Percentiles rank a stretch among this genome's conserved stretches.
These are phyloP conservation scores for Nebria salina DNA, from an alignment of 2,888 invertebrate genomes.

Conservation along the genomic window DNA sequence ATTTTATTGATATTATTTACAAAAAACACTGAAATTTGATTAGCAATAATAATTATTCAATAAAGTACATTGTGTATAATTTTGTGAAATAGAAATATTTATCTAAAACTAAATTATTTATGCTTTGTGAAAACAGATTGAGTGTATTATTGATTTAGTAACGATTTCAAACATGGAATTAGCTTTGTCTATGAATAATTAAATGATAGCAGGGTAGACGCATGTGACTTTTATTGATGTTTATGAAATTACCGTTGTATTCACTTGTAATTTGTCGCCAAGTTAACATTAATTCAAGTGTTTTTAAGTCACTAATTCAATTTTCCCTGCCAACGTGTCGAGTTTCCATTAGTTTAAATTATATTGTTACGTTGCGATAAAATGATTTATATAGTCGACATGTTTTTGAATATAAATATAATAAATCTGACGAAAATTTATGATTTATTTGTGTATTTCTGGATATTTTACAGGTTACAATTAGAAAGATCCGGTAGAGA, in stretches of 20 bases:
- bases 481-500: slow-evolving; percentile 48
- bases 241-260: not conserved
- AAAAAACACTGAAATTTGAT: no score
- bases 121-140: no score
- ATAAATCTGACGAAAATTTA: not conserved
- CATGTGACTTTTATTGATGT: not conserved
- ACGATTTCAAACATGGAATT: no score
- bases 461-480: not conserved
- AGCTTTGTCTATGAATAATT: not conserved
- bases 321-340: not conserved
- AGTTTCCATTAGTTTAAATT: not conserved
- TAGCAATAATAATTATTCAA: no score
- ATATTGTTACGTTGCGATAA: not conserved
- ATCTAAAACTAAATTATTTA: no score
- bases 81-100: no score
- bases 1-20: no score
- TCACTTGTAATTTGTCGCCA: not conserved
- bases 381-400: not conserved
- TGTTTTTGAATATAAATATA: not conserved
- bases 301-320: not conserved
- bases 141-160: no score
- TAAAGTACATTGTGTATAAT: no score
- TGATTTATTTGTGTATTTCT: not conserved
- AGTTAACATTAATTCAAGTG: not conserved
- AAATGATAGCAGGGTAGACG: not conserved